A percentile compares a stretch with the other conserved stretches of the same genome.
Conservation (phyloP, 2,113 vertebrate genomes). For the Cryptomyrus ogoouensis region DNA sequence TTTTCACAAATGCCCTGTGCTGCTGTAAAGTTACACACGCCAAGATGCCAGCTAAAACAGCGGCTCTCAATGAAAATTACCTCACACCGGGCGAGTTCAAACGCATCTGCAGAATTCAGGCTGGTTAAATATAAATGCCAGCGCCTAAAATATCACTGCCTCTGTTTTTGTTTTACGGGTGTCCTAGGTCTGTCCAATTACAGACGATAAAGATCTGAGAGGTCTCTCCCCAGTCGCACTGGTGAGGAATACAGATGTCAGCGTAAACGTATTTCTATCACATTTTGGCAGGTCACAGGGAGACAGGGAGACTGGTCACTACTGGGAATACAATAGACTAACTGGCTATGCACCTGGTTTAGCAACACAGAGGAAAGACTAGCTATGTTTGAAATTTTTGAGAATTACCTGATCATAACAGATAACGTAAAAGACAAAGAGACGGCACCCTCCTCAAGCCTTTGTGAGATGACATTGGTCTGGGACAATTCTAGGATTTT, state of each 20-base stretch:
- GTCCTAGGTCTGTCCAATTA: constrained; percentile 52
- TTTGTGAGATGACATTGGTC: background rate
- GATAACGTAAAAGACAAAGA: constrained; percentile 32
- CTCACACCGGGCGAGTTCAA: background rate
- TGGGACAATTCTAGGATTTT: background rate
- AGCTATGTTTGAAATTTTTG: constrained; percentile 9
- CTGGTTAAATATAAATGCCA: background rate
- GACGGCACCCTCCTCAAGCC: background rate
- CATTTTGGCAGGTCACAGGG: constrained; percentile 37
- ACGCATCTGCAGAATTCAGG: background rate
- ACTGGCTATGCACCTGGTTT: constrained; percentile 60
- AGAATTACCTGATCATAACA: constrained; percentile 37
- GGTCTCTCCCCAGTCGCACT: constrained; percentile 22
- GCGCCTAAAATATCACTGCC: background rate
- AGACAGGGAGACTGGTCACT: constrained; percentile 38
- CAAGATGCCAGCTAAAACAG: background rate
- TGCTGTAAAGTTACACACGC: background rate
- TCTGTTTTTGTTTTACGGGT: constrained; percentile 27
- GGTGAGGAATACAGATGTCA: background rate
- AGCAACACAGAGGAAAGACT: constrained; percentile 42
- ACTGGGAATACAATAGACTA: constrained; percentile 56
- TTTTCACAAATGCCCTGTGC: background rate
- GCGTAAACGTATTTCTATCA: constrained; percentile 31
- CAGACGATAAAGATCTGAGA: constrained; percentile 54
- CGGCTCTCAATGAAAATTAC: background rate